A percentile compares a stretch with the other conserved stretches of the same genome.
Conservation (phyloP, 2,888 invertebrate species). For the Temnothorax ravouxi region DNA sequence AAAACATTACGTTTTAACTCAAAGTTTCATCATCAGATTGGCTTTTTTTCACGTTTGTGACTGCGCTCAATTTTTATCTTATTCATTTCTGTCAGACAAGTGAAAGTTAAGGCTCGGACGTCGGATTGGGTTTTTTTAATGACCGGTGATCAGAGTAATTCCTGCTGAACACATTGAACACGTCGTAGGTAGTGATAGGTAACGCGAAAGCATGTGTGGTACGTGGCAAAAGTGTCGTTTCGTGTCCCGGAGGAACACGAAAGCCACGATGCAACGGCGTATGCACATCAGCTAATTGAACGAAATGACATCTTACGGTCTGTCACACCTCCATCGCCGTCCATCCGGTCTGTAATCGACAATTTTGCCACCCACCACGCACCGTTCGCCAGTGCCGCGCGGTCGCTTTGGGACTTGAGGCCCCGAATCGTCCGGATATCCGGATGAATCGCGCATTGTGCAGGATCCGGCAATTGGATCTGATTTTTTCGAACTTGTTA, state of each 20-base stretch:
- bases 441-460: not conserved
- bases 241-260: not conserved
- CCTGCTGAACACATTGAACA: not conserved
- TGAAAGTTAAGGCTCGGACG: not conserved
- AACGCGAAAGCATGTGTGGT: not conserved
- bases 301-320: conserved; percentile 66
- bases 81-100: not conserved
- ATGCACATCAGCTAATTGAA: conserved; percentile 54
- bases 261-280: conserved; percentile 12
- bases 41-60: not conserved
- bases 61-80: not conserved
- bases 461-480: not conserved
- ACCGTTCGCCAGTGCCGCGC: conserved; percentile 39
- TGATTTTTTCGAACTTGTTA: not conserved
- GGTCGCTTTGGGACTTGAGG: conserved; percentile 38
- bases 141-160: not conserved
- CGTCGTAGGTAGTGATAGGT: not conserved
- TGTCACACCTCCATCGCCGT: conserved; percentile 63
- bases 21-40: no score
- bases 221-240: not conserved
- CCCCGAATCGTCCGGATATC: conserved; percentile 19
- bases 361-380: conserved; percentile 54
- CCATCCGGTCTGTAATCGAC: conserved; percentile 57
- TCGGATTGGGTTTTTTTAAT: not conserved
- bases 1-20: not conserved